phyloP scores from a whole-genome alignment of 2,797 vertebrate genomes.

The Melanitta fusca region DNA sequence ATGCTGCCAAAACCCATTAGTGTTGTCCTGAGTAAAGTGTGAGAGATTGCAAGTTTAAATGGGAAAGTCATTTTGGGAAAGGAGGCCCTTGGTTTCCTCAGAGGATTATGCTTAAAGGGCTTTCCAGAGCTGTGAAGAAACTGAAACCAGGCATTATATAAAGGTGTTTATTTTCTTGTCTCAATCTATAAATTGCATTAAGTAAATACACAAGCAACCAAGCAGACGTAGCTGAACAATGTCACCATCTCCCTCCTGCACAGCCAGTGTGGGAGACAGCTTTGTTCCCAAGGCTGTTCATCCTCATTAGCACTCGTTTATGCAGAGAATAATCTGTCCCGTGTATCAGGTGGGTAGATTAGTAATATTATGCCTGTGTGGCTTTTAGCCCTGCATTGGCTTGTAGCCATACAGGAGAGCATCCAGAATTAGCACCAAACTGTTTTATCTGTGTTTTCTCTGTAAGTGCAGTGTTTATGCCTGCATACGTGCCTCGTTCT shows the following conservation, averaged over 20 bases:
- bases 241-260: neutral
- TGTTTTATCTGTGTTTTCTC: neutral
- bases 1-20: neutral
- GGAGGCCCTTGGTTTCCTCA: neutral
- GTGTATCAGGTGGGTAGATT: neutral
- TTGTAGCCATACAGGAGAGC: neutral
- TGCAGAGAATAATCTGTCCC: neutral
- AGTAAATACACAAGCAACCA: neutral
- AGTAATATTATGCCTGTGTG: neutral
- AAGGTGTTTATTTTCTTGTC: neutral
- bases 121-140: neutral
- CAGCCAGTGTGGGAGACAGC: accelerated
- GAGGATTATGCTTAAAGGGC: neutral
- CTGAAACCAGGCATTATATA: neutral
- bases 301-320: neutral
- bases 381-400: neutral
- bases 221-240: neutral
- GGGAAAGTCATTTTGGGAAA: neutral
- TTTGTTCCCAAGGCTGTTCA: neutral
- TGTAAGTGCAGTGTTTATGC: neutral
- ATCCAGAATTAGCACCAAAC: neutral
- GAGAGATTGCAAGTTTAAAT: neutral
- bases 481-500: neutral
- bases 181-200: neutral
- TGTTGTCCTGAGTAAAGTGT: neutral